These are phyloP conservation scores for Temnothorax rugatulus DNA, from an alignment of 2,888 invertebrate species.

Conservation along the genomic window DNA sequence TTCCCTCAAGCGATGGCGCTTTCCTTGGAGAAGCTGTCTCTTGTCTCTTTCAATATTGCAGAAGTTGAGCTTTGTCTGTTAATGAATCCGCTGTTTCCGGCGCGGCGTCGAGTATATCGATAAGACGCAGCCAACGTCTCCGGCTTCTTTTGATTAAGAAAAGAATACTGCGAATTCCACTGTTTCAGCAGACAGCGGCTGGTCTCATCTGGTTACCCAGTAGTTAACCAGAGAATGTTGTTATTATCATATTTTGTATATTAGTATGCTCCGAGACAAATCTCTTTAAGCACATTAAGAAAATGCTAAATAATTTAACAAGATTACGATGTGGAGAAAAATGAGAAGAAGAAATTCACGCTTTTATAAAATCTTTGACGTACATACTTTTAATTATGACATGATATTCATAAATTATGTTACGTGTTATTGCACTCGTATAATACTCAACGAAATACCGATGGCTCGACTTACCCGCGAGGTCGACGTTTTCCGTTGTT, in stretches of 20 bases:
- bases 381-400: background rate
- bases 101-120: slow-evolving; percentile 25
- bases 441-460: background rate
- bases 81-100: slow-evolving; percentile 51
- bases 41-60: slow-evolving; percentile 51
- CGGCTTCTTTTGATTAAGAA: slow-evolving; percentile 17
- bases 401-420: background rate
- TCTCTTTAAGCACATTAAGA: background rate
- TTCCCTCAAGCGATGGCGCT: slow-evolving; percentile 23
- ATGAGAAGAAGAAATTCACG: background rate
- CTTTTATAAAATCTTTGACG: background rate
- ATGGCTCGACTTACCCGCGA: background rate
- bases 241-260: background rate
- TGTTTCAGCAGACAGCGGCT: background rate
- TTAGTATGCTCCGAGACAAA: background rate
- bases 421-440: background rate
- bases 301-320: background rate
- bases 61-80: slow-evolving; percentile 48
- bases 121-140: slow-evolving; percentile 11
- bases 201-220: background rate
- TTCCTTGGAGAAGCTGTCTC: background rate
- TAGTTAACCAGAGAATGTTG: slow-evolving; percentile 8
- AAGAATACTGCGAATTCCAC: slow-evolving; percentile 12
- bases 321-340: background rate
- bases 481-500: slow-evolving; percentile 16